These are phyloP conservation scores for Aspiorhynchus laticeps DNA, from an alignment of 2,113 vertebrate species.

Conservation along the genomic window DNA sequence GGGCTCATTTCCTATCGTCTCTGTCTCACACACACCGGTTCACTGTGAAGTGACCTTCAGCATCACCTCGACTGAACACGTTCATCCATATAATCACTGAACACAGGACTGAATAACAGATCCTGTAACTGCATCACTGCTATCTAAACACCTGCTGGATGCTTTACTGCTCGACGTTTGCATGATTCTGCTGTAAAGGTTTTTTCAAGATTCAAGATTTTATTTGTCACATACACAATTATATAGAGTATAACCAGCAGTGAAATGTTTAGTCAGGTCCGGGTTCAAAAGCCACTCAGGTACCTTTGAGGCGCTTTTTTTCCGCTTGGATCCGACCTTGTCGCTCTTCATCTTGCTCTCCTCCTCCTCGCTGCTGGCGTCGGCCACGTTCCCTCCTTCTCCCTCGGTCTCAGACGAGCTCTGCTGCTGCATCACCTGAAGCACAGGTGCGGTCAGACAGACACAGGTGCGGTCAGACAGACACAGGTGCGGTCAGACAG, in stretches of 20 bases:
- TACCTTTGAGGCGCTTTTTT: slow-evolving; percentile 94
- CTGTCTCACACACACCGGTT: too few relatives aligned
- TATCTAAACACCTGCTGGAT: not conserved
- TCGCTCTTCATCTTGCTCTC: slow-evolving; percentile 89
- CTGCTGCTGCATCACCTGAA: slow-evolving; percentile 92
- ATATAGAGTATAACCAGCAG: too few relatives aligned
- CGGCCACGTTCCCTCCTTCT: slow-evolving; percentile 87
- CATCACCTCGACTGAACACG: not conserved
- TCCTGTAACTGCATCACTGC: not conserved
- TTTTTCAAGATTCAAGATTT: too few relatives aligned
- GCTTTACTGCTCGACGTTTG: not conserved
- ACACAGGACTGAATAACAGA: not conserved
- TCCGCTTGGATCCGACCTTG: slow-evolving; percentile 90
- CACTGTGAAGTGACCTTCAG: not conserved
- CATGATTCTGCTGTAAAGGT: not conserved
- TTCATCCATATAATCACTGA: not conserved
- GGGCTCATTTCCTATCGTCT: too few relatives aligned
- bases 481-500: not conserved
- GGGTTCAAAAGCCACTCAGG: too few relatives aligned
- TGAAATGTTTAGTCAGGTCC: too few relatives aligned
- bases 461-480: not conserved
- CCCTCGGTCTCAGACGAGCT: slow-evolving; percentile 93
- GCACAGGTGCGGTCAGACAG: not conserved
- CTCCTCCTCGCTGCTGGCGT: slow-evolving; percentile 91
- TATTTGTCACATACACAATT: too few relatives aligned